phyloP scores from a whole-genome alignment of 2,888 invertebrate species.

The Charanyca ferruginea region DNA sequence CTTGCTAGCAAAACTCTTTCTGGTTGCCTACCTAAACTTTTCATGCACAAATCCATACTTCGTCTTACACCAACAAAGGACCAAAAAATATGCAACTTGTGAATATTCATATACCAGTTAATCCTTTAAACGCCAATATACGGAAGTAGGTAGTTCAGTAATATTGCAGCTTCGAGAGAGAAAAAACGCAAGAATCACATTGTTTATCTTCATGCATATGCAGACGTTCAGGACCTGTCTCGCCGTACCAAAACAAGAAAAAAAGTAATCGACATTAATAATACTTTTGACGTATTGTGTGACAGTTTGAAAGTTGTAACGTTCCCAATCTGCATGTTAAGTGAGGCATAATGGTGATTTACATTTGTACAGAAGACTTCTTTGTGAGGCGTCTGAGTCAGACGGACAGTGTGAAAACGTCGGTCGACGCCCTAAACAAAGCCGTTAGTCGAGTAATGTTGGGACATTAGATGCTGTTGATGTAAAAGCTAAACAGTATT shows the following conservation, averaged over 20 bases:
- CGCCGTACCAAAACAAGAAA: slow-evolving; percentile 57
- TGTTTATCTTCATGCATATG: slow-evolving; percentile 46
- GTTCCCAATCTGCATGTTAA: slow-evolving; percentile 87
- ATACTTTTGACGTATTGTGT: slow-evolving; percentile 61
- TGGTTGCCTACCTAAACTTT: neutral
- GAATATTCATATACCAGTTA: slow-evolving; percentile 33
- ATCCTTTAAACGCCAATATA: slow-evolving; percentile 42
- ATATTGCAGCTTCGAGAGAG: slow-evolving; percentile 41
- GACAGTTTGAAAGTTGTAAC: slow-evolving; percentile 68
- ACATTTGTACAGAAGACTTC: slow-evolving; percentile 85
- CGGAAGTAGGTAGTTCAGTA: slow-evolving; percentile 39
- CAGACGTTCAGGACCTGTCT: slow-evolving; percentile 38
- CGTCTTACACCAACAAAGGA: slow-evolving; percentile 12
- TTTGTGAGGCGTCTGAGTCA: slow-evolving; percentile 83
- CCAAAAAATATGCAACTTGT: slow-evolving; percentile 10
- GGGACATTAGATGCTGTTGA: slow-evolving; percentile 65
- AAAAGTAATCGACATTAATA: slow-evolving; percentile 67
- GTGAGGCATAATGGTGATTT: slow-evolving; percentile 84
- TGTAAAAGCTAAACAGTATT: neutral
- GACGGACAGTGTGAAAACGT: slow-evolving; percentile 78
- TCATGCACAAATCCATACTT: neutral
- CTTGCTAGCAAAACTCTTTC: neutral
- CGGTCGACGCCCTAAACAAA: slow-evolving; percentile 84
- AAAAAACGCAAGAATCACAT: slow-evolving; percentile 43
- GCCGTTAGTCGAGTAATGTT: slow-evolving; percentile 65